A percentile compares a stretch with the other conserved stretches of the same genome.
These are phyloP conservation scores for Sarcophaga caerulescens DNA, from an alignment of 2,888 invertebrate species.

Conservation along the genomic window DNA sequence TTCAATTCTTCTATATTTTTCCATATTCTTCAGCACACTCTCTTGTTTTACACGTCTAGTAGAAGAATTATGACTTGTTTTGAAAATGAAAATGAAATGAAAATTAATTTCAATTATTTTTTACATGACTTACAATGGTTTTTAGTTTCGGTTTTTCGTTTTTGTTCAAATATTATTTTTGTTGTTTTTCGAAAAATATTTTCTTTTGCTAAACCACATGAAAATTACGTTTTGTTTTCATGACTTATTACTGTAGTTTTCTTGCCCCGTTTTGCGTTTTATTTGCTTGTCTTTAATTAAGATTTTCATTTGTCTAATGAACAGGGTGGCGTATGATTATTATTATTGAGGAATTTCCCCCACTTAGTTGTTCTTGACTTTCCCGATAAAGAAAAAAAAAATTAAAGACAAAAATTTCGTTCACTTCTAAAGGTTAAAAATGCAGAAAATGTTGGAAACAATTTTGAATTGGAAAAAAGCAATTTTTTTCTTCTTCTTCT, in stretches of 20 bases:
- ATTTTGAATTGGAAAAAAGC: background rate
- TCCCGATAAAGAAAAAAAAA: too few species aligned
- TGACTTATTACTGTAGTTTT: background rate
- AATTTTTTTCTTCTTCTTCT: background rate
- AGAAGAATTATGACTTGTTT: background rate
- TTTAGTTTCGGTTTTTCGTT: too few species aligned
- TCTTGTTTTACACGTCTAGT: background rate
- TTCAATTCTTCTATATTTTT: too few species aligned
- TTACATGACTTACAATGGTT: background rate
- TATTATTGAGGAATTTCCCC: background rate
- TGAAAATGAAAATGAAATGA: background rate
- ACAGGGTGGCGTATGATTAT: background rate
- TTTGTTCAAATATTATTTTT: background rate
- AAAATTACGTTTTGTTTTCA: background rate
- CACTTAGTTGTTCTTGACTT: background rate
- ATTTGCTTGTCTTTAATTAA: background rate
- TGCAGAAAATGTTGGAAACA: background rate
- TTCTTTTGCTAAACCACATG: background rate
- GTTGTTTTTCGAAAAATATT: background rate
- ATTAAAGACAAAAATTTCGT: background rate
- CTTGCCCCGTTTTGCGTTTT: background rate
- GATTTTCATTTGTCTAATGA: background rate
- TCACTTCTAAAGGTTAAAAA: slow-evolving; percentile 18
- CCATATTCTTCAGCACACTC: too few species aligned
- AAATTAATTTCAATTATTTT: background rate